Base-by-base conservation (phyloP, 2,113 vertebrate genomes). In the Malurus elegans region DNA sequence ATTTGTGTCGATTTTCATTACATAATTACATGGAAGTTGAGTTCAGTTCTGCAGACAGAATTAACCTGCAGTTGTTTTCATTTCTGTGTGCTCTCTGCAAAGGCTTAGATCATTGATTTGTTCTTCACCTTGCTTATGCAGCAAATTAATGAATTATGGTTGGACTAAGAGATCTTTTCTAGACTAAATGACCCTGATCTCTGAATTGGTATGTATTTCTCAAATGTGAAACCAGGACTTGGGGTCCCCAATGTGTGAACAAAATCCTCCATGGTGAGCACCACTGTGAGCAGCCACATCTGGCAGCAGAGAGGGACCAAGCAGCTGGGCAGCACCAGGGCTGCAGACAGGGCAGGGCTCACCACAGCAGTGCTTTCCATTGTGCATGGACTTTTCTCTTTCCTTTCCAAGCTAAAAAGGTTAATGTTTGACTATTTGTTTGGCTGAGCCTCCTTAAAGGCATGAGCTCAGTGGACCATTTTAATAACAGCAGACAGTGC, bases 401-500 rank as follows among this genome's bases (percentile, higher is more conserved):
- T 70, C 42, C 32, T 78, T 80, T 80, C 50, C 50, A 34, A 83
- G 75, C 67, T 51, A 36, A 78, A 88, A 93, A 95, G 67, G 58
- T 95, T 96, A 93, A 92, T 73, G 26, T 82, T 78, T 88, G 86
- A 76, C 94, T 95, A 7, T 76, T 83, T 90, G 44, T 95, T 93
- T 15, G 0, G 18, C 71, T 14, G 11, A 86, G 51, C 32, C 82
- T 90, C 88, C 95, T 95, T 80, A 86, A 76, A 95, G 86, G 92
- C 94, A 92, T 67, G 88, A 94, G 88, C 61, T 91, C 95, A 97
- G 75, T 44, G 79, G 88, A 96, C 79, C 95, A 84, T 95, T 95
- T 93, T 95, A 96, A 95, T 80, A 88, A 58, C 72, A 78, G 64
- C 7, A 86, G 94, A 83, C 96, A 96, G 56, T 15, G 67, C 60